phyloP scores from a whole-genome alignment of 2,113 vertebrate genomes.

The Cyprinodon variegatus region DNA sequence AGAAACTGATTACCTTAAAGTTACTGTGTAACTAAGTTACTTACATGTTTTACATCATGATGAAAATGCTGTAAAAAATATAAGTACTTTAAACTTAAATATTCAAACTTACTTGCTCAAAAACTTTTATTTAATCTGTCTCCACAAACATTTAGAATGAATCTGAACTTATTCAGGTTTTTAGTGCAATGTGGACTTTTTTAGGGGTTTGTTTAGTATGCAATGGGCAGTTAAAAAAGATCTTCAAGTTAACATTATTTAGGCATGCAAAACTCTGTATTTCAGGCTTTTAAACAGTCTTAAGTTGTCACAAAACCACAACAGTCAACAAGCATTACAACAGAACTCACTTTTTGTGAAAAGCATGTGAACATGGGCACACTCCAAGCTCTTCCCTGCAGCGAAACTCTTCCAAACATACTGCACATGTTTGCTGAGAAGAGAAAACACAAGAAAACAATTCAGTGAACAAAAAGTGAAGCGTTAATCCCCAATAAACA shows the following conservation, averaged over 20 bases:
- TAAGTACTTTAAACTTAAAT: no score
- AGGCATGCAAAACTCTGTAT: not conserved
- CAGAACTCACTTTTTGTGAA: constrained; percentile 82
- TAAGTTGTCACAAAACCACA: not conserved
- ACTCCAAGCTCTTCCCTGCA: constrained; percentile 81
- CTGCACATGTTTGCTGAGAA: constrained; percentile 81
- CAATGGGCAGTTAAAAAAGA: not conserved
- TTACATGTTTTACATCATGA: no score
- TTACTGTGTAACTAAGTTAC: no score
- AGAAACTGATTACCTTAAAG: no score
- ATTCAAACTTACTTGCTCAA: no score
- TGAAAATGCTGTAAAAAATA: no score
- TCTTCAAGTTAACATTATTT: not conserved
- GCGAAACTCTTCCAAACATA: constrained; percentile 83
- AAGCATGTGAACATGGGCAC: constrained; percentile 82
- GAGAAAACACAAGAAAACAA: not conserved
- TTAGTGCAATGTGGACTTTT: not conserved
- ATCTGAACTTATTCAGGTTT: no score
- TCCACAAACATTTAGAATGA: no score
- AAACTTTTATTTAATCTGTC: no score
- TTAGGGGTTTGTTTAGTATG: not conserved
- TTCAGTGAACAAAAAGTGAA: not conserved
- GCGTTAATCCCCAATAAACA: no score
- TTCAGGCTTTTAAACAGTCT: not conserved
- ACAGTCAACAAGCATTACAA: not conserved